Evolutionary conservation across 2,113 vertebrate species (phyloP).

Genomic region (Hippolais icterina): DNA sequence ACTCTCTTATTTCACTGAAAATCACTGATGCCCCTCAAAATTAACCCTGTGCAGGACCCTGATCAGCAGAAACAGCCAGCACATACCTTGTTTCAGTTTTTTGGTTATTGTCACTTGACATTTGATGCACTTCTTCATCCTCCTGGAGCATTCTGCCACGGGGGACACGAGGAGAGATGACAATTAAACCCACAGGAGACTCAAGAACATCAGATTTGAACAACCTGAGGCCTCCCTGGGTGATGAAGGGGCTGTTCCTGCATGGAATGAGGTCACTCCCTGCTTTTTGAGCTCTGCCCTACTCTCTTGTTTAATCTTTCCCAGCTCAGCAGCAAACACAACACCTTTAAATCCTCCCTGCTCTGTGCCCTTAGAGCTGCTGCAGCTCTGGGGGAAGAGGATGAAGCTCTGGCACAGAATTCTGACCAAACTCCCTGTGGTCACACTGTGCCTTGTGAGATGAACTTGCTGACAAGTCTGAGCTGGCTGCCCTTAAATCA

Average conservation of each 20-base stretch:
- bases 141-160: slow-evolving; percentile 87
- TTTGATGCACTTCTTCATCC: slow-evolving; percentile 99
- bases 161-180: neutral
- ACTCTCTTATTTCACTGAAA: neutral
- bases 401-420: neutral
- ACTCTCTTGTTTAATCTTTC: neutral
- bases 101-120: slow-evolving; percentile 95
- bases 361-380: neutral
- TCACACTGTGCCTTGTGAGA: neutral
- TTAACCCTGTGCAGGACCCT: neutral
- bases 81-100: slow-evolving; percentile 92
- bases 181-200: neutral
- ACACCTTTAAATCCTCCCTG: neutral
- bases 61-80: neutral
- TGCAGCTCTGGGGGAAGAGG: neutral
- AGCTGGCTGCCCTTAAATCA: neutral
- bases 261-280: accelerated
- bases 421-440: neutral
- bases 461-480: neutral
- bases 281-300: neutral
- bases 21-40: neutral
- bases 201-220: neutral
- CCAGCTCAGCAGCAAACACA: neutral
- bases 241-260: neutral
- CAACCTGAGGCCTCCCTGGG: neutral